A percentile compares a stretch with the other conserved stretches of the same genome.
Conservation (phyloP, 2,113 vertebrate species). For the Rhizomys pruinosus region DNA sequence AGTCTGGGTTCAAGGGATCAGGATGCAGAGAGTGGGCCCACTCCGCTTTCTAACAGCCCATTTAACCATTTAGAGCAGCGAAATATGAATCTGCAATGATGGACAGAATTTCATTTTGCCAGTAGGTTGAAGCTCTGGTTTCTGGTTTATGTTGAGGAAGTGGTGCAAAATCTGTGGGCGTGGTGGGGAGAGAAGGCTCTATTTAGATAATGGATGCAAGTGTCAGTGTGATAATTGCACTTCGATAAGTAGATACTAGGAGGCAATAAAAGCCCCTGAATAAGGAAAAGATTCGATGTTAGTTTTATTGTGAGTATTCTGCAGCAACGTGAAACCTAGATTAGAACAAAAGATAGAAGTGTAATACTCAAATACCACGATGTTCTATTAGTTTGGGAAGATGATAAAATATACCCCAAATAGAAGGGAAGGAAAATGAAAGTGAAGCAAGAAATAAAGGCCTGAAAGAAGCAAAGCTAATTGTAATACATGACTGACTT, state of each 20-base stretch:
- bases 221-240: neutral
- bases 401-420: neutral
- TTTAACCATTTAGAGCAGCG: neutral
- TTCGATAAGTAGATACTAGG: neutral
- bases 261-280: neutral
- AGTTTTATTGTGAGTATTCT: slow-evolving; percentile 46
- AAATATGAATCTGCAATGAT: slow-evolving; percentile 7
- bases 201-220: neutral
- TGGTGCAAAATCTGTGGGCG: neutral
- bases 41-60: neutral
- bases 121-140: neutral
- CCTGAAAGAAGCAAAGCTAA: neutral
- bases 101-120: neutral
- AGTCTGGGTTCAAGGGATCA: too few species aligned
- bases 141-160: neutral
- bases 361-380: neutral
- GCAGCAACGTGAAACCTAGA: slow-evolving; percentile 5
- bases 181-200: neutral
- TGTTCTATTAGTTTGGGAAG: neutral
- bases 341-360: slow-evolving; percentile 20
- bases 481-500: slow-evolving; percentile 11
- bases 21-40: too few species aligned
- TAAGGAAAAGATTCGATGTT: slow-evolving; percentile 41
- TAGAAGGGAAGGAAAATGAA: neutral
- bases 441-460: neutral